A percentile compares a stretch with the other conserved stretches of the same genome.
Conservation (phyloP, 2,113 vertebrate genomes). For the Stictonetta naevosa region DNA sequence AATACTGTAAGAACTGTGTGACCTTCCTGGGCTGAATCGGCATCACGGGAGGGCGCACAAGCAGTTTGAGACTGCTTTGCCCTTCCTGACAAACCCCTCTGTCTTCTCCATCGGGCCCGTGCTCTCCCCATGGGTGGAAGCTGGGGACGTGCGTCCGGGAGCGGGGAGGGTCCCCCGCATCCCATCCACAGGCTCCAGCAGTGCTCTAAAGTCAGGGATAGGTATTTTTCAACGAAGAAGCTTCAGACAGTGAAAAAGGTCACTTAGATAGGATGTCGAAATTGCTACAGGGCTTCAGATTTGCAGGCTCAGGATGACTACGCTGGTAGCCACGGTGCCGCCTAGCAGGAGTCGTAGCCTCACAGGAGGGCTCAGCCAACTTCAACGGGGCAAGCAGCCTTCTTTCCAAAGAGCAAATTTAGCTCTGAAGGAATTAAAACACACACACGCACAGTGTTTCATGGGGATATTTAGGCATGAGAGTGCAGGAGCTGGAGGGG, state of each 20-base stretch:
- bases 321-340: not conserved
- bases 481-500: not conserved
- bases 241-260: not conserved
- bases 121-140: fast-evolving
- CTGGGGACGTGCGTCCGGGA: fast-evolving
- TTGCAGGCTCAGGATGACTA: not conserved
- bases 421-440: not conserved
- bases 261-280: not conserved
- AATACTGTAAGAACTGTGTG: not conserved
- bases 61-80: not conserved
- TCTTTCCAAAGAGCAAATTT: not conserved
- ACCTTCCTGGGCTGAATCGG: not conserved
- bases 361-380: not conserved
- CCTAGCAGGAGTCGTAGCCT: not conserved
- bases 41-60: not conserved
- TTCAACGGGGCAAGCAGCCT: not conserved
- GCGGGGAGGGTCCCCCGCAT: no score
- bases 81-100: not conserved
- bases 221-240: not conserved
- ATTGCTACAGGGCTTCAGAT: not conserved
- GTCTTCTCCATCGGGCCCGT: not conserved
- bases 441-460: not conserved
- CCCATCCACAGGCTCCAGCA: fast-evolving
- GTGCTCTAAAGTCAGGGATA: not conserved
- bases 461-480: not conserved